Conservation (phyloP, 2,888 invertebrate species). For the Linyphia triangularis region DNA sequence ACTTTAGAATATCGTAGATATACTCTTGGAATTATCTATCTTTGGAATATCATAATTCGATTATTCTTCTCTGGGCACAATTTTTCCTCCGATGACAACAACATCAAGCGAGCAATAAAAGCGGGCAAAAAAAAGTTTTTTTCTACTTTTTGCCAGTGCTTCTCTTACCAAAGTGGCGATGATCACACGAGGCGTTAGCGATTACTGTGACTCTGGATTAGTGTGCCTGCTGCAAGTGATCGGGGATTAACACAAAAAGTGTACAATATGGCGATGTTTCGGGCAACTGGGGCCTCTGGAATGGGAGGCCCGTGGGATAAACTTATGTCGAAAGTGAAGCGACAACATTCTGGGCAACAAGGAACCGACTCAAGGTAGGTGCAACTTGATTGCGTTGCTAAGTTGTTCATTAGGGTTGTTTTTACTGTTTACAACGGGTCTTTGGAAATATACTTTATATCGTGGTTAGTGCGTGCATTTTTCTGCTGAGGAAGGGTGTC, state of each 20-base stretch:
- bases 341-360: conserved; percentile 60
- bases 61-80: conserved; percentile 52
- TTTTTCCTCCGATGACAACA: conserved; percentile 25
- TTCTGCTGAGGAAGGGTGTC: no score
- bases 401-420: no score
- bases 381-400: no score
- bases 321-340: conserved; percentile 69
- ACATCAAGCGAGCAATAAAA: conserved; percentile 36
- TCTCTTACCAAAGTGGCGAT: background rate
- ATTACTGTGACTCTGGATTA: background rate
- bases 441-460: no score
- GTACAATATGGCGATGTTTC: conserved; percentile 68
- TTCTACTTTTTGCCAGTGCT: background rate
- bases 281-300: conserved; percentile 59
- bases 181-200: background rate
- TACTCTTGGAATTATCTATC: background rate
- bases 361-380: conserved; percentile 67
- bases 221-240: background rate
- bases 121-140: background rate
- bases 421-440: no score
- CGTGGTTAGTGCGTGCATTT: no score
- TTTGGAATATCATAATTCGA: conserved; percentile 1
- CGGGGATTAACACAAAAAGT: background rate
- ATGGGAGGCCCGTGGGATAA: conserved; percentile 75
- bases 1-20: conserved; percentile 10